A percentile compares a stretch with the other conserved stretches of the same genome.
These are phyloP conservation scores for Chelidonichthys spinosus DNA, from an alignment of 2,797 vertebrate species.

Conservation along the genomic window DNA sequence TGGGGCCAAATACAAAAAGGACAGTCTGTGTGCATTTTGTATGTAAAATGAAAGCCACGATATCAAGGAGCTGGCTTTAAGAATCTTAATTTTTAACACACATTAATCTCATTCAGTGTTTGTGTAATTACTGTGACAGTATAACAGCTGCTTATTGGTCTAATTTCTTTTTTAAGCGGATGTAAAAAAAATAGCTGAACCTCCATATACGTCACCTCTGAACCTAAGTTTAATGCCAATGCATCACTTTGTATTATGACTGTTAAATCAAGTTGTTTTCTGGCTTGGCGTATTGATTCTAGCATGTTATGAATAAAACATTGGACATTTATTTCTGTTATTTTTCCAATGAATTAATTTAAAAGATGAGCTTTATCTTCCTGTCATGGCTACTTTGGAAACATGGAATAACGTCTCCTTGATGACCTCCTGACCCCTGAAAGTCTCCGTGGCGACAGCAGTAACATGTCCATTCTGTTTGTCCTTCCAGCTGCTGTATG, in stretches of 20 bases:
- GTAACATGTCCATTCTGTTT: slow-evolving; percentile 55
- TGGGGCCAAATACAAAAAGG: slow-evolving; percentile 24
- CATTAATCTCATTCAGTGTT: not conserved
- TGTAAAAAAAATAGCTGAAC: not conserved
- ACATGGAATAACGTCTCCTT: not conserved
- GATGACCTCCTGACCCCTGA: not conserved
- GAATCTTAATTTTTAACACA: slow-evolving; percentile 1
- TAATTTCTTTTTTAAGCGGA: no score
- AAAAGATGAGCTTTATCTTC: not conserved
- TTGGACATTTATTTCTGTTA: not conserved
- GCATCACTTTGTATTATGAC: not conserved
- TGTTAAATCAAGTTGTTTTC: not conserved
- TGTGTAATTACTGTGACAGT: not conserved
- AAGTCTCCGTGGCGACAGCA: not conserved
- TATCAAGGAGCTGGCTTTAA: not conserved
- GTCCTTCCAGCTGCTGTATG: slow-evolving; percentile 64
- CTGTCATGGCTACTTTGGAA: not conserved
- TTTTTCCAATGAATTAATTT: not conserved
- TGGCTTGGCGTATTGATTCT: not conserved
- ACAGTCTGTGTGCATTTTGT: slow-evolving; percentile 8
- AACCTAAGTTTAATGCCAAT: not conserved
- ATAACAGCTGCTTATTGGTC: not conserved
- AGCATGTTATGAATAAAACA: not conserved
- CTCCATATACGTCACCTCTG: not conserved
- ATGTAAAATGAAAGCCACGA: not conserved